Evolutionary conservation across 2,113 vertebrate genomes (phyloP), one percentile per base, ranked within the genome.

Genomic region (Cyanistes caeruleus): DNA sequence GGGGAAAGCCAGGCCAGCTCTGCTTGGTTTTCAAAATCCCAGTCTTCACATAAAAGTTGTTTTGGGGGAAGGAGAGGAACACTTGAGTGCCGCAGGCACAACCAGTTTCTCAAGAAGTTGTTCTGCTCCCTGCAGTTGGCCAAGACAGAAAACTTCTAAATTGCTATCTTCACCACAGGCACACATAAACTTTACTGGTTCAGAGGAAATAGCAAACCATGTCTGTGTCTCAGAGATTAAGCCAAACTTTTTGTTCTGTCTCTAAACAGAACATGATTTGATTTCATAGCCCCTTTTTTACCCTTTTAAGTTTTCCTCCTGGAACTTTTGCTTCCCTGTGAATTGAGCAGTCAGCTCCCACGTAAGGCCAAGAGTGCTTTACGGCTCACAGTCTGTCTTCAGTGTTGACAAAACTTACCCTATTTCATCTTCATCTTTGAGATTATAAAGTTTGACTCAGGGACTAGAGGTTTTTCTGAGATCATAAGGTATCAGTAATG

Each of bases 21-120:
- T 28, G 25, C 51, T 63, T 83, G 84, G 62, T 80, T 96, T 96
- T 77, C 65, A 91, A 91, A 96, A 93, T 91, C 93, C 67, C 93
- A 96, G 33, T 87, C 67, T 77, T 82, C 95, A 91, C 59, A 96
- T 93, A 91, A 94, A 96, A 95, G 74, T 77, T 94, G 91, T 79
- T 95, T 96, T 82, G 13, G 65, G 70, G 78, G 82, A 95, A 93
- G 43, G 6, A 90, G 51, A 72, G 43, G 53, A 95, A 89, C 58
- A 73, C 31, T 94, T 44, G 44, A 85, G 43, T 35, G 79, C 78
- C 4, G 0, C 70, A 65, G 88, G 84, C 46, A 65, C 46, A 87
- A 94, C 18, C 30, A 58, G 28, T 90, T 96, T 90, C 91, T 85
- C 74, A 76, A 82, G 39, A 84, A 83, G 39, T 62, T 67, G 51